Evolutionary conservation across 30 jellyfish, hydroid and myxozoan genomes (phyloP), one percentile per base, ranked within the genome.

Genomic region (Cassiopea andromeda): DNA sequence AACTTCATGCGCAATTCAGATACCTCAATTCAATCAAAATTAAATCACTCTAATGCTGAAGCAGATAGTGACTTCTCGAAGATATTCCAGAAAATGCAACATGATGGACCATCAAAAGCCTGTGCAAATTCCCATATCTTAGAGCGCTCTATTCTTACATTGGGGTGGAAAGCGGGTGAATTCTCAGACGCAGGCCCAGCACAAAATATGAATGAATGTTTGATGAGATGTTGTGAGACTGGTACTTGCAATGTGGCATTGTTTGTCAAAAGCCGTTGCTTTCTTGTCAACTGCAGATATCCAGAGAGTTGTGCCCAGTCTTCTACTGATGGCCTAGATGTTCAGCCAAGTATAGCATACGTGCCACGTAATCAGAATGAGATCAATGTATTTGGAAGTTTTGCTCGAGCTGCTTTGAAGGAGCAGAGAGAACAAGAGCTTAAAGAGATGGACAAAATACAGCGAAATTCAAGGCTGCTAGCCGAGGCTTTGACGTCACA

Each of bases 201-300:
- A 16, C 72, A 60, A 1, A 44, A 66, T 16, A 57, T 88, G 46
- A 46, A 19, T 1, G 91, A 64, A 1, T 93, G 98, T 77, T 60
- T 86, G 16, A 68, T 49, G 46, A 49, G 44, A 17, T 93, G 98
- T 82, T 93, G 98, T 57, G 54, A 78, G 38, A 54, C 71, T 67
- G 72, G 58, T 60, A 14, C 48, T 4, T 93, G 98, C 84, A 95
- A 93, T 50, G 89, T 93, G 16, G 98, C 98, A 2, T 66, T 93
- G 48, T 78, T 86, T 48, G 87, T 93, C 7, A 75, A 93, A 58
- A 27, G 66, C 7, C 94, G 79, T 49, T 93, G 98, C 89, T 87
- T 85, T 73, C 70, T 88, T 15, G 90, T 93, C 27, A 77, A 67
- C 10, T 93, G 98, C 46, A 60, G 48, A 46, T 59, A 48, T 46